Percentiles rank a stretch among this genome's conserved stretches.
Evolutionary conservation across 2,797 vertebrate genomes (phyloP).

Genomic region (Phoxinus dragarum): DNA sequence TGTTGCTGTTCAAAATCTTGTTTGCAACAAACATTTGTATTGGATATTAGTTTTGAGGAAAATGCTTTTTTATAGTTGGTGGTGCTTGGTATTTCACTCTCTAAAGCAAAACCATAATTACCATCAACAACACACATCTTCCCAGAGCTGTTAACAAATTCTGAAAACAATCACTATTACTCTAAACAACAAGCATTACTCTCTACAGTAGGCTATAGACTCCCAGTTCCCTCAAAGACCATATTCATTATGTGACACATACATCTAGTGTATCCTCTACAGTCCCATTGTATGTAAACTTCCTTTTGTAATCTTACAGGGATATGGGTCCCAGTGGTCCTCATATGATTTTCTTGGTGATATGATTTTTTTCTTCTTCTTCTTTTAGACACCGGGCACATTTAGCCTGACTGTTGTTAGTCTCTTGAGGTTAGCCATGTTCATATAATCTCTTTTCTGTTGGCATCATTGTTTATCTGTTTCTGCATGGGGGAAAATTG

Average conservation of each 20-base stretch:
- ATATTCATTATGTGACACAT: conserved; percentile 21
- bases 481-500: background rate
- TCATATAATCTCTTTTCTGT: conserved; percentile 71
- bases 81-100: background rate
- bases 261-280: conserved; percentile 62
- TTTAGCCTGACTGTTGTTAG: conserved; percentile 76
- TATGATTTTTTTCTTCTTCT: conserved; percentile 70
- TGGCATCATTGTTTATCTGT: conserved; percentile 60
- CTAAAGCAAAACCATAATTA: background rate
- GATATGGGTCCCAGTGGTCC: conserved; percentile 71
- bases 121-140: background rate
- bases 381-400: conserved; percentile 73
- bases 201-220: background rate
- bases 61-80: background rate
- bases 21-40: background rate
- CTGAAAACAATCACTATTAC: background rate
- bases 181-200: background rate
- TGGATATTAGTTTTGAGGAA: background rate
- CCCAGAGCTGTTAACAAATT: background rate
- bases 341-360: conserved; percentile 78
- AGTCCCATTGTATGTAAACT: conserved; percentile 71
- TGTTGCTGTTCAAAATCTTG: background rate
- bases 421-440: conserved; percentile 72
- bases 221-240: background rate
- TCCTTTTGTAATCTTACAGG: conserved; percentile 59